Base-by-base conservation (phyloP, 2,113 vertebrate genomes). In the Mormyrus lacerda region DNA sequence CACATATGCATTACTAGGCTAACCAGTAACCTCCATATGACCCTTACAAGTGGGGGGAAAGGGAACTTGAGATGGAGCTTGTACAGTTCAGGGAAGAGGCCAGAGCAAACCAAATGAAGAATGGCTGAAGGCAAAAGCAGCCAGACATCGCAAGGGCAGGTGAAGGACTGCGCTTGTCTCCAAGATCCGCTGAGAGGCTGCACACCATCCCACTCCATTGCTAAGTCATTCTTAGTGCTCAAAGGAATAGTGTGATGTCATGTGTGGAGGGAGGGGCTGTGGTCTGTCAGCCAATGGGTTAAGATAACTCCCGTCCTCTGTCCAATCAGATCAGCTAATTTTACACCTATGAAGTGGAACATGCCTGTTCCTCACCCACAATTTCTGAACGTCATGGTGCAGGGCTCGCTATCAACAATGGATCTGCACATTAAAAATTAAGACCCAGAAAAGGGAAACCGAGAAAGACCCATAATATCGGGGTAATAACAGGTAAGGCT, bases 191-290 rank as follows among this genome's bases (percentile, higher is more conserved):
- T 42, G 35, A 79, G 73, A 42, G 35, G 31, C 73, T 19, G 15
- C 11, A 17, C 35, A 39, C 35, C 13, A 76, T 39, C 69, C 35
- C 10, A 76, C 24, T 85, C 21, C 47, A n/a, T 19, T 19, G 45
- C 42, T 2, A 13, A 13, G 17, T 27, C 24, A 45, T 85, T 10
- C 11, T 85, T 48, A 19, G 3, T 47, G 83, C 9, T 50, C 15
- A 44, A 83, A 45, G 19, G n/a, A 65, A 65, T 50, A 50, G 24
- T 31, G 83, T 85, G n/a, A 31, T 92, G 51, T 91, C 5, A 1
- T 9, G 35, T 61, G 73, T 86, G 87, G 65, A 17, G 44, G 76
- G 82, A 39, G 89, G 58, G 90, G 21, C 0, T 61, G n/a, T 48
- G 47, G 83, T 21, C 21, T 48, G 24, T n/a, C 45, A 13, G 83